Conservation (phyloP, 2,888 invertebrate genomes). For the Chelonus formosanus region DNA sequence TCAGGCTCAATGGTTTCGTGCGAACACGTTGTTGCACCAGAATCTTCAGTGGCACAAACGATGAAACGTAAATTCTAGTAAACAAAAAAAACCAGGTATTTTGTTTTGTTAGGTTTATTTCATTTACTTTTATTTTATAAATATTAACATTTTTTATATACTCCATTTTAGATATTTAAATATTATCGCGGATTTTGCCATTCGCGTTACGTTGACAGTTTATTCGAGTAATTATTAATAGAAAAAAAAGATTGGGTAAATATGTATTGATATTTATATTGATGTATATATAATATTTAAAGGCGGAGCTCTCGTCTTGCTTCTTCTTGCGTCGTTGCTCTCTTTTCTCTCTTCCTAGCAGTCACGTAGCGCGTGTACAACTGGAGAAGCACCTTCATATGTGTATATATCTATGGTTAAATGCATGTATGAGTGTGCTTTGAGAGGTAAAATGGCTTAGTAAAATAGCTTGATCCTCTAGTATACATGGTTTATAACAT, state of each 20-base stretch:
- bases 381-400: slow-evolving; percentile 15
- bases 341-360: slow-evolving; percentile 26
- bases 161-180: no score
- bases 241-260: background rate
- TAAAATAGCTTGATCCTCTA: background rate
- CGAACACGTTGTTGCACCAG: slow-evolving; percentile 32
- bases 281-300: background rate
- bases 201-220: no score
- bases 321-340: slow-evolving; percentile 14
- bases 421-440: slow-evolving; percentile 13
- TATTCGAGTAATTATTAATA: no score
- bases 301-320: slow-evolving; percentile 9
- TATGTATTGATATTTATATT: no score
- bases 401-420: slow-evolving; percentile 1
- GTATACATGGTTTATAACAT: no score
- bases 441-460: background rate
- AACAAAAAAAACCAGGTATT: slow-evolving; percentile 2
- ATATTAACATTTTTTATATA: background rate
- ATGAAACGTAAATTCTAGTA: background rate
- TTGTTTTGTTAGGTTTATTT: slow-evolving; percentile 1
- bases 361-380: slow-evolving; percentile 33
- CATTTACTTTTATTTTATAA: background rate
- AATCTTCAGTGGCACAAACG: slow-evolving; percentile 9
- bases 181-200: no score
- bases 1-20: slow-evolving; percentile 21